These are phyloP conservation scores for Leptopilina drosophilae DNA, from an alignment of 2,888 invertebrate species.

Conservation along the genomic window DNA sequence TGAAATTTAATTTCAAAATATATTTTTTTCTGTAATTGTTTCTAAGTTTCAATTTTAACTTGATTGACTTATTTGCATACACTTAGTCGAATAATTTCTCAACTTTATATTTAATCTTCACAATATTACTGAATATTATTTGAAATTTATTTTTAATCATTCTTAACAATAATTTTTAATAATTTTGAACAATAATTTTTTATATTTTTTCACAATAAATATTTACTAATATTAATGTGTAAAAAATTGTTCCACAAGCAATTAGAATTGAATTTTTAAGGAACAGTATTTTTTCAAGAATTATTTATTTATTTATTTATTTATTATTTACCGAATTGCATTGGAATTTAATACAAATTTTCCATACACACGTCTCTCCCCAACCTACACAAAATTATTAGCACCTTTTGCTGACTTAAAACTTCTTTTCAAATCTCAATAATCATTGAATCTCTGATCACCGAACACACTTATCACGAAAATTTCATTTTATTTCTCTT, in stretches of 20 bases:
- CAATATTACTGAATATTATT: no score
- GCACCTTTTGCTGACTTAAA: conserved; percentile 29
- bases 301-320: no score
- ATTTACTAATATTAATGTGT: neutral
- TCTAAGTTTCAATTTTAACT: neutral
- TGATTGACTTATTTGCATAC: conserved; percentile 21
- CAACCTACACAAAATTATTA: conserved; percentile 38
- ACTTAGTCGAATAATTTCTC: neutral
- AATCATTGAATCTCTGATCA: conserved; percentile 4
- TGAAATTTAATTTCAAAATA: no score
- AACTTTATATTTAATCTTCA: no score
- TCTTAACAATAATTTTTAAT: no score
- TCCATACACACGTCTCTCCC: neutral
- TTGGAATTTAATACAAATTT: neutral
- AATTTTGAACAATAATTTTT: no score
- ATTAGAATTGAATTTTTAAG: neutral
- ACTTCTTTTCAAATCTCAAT: neutral
- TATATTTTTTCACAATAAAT: no score
- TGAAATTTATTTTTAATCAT: no score
- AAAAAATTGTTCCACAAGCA: neutral
- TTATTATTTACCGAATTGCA: conserved; percentile 14
- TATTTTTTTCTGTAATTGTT: neutral
- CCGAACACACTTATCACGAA: neutral
- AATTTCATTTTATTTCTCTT: conserved; percentile 11
- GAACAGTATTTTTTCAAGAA: neutral